Evolutionary conservation across 2,797 vertebrate genomes (phyloP), one percentile per base, ranked within the genome.

Genomic region (Xyrichtys novacula): DNA sequence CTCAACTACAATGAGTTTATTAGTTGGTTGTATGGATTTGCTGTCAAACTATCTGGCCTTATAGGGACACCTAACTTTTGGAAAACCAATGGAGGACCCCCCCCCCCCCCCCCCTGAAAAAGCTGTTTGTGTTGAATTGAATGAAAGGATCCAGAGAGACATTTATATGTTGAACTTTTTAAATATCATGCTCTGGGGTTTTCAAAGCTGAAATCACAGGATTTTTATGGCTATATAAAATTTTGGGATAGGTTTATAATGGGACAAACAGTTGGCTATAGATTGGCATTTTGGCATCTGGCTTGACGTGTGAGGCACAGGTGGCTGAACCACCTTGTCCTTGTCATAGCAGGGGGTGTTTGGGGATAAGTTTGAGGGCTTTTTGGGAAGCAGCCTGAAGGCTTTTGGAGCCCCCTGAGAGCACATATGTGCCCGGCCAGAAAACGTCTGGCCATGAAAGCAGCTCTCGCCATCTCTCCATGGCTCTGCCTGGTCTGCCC

Each of bases 371-470:
- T 77, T 78, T 83, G 81, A 86, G 78, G 64, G 80, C 60, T 83
- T 84, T 71, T 89, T 86, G 88, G 80, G 71, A 69, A 31, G 22
- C 42, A 60, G 85, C 83, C 71, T 68, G 42, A 80, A 83, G 74
- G 66, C 77, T 83, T 76, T 60, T 81, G 80, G 76, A 89, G 56
- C 61, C 83, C 67, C 71, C 10, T 34, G 65, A 88, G 77, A 81
- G 81, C 81, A 82, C 87, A 90, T 89, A 90, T 85, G 86, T 85
- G 76, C 69, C 25, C 67, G 54, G 82, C 80, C 76, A 78, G 55
- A 29, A 84, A 74, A 80, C 17, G 69, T 80, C 73, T 86, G 80
- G 84, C 60, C 57, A 23, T 46, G 74, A 65, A 70, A 74, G 50
- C 26, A 16, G 65, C 59, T 65, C 63, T 56, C 67, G 38, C 64